Base-by-base conservation (phyloP, 2,888 invertebrate genomes). In the Lepeophtheirus nordmannii region DNA sequence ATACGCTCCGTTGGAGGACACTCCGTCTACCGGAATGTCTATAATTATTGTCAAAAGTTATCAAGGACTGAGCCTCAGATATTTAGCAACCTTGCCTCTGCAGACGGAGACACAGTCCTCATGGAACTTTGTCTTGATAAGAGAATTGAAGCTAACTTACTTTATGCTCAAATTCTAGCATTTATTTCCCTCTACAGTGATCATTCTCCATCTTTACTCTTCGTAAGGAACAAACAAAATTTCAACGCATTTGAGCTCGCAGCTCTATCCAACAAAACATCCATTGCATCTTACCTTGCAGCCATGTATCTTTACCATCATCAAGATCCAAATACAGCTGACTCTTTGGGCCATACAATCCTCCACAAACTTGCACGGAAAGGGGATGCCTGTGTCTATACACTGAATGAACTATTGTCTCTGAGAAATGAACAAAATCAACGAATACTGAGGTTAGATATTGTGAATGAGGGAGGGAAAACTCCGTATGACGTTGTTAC, bases 291-390 rank as follows among this genome's bases (percentile, higher is more conserved):
- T n/a, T 63, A 63, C 30, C 46, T 63, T 8, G 46, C 23, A n/a
- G 37, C 46, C 1, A 37, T 56, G 14, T 23, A 14, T 22, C 30
- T 46, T 3, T 20, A 41, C 22, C 20, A 30, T 11, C n/a, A 17
- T 30, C 38, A 63, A n/a, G 63, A 63, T 17, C 53, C 56, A 10
- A 63, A 63, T 37, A 37, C 14, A 53, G 10, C 20, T 10, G 53
- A 63, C 37, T n/a, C 20, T n/a, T 53, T 46, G 30, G 63, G 63
- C 11, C 63, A 63, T n/a, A 63, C 63, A 10, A 23, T 63, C 9
- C 63, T 63, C 56, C 63, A 63, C 38, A 41, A 46, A 22, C 53
- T 63, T 37, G 63, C 63, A 14, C 63, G 63, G 8, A 46, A 63
- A 56, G 63, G 63, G 30, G 63, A 63, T 53, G 53, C 22, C 12